These are phyloP conservation scores for Tinea trinotella DNA, from an alignment of 2,888 invertebrate species.

Conservation along the genomic window DNA sequence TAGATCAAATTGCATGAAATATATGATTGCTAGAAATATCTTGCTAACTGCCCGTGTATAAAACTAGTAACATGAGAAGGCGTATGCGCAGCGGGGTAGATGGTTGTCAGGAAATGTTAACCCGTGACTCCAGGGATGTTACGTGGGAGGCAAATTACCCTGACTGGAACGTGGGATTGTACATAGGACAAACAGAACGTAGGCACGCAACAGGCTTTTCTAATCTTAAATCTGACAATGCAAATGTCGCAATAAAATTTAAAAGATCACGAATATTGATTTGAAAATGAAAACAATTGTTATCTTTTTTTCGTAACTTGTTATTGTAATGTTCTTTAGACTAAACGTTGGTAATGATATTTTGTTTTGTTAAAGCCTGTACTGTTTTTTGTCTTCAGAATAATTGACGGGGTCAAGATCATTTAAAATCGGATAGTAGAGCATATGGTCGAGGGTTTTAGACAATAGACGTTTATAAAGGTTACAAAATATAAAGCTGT, in stretches of 20 bases:
- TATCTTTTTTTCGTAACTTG: slow-evolving; percentile 7
- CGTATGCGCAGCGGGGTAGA: background rate
- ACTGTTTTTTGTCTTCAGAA: background rate
- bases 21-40: slow-evolving; percentile 8
- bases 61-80: background rate
- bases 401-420: slow-evolving; percentile 14
- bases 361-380: slow-evolving; percentile 8
- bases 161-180: background rate
- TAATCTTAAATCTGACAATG: slow-evolving; percentile 34
- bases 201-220: slow-evolving; percentile 30
- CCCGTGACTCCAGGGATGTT: background rate
- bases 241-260: slow-evolving; percentile 34
- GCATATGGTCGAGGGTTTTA: slow-evolving; percentile 7
- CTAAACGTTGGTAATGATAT: background rate
- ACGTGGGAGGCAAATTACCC: slow-evolving; percentile 37
- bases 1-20: slow-evolving; percentile 11
- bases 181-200: background rate
- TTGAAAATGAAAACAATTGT: background rate
- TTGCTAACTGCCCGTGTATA: slow-evolving; percentile 4
- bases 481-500: background rate
- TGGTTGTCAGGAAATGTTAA: slow-evolving; percentile 9
- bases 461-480: slow-evolving; percentile 1
- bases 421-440: background rate
- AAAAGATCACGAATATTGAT: slow-evolving; percentile 15
- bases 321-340: slow-evolving; percentile 1